A percentile compares a stretch with the other conserved stretches of the same genome.
Conservation (phyloP, 92 coral and sea anemone genomes). For the Porites cylindrica region DNA sequence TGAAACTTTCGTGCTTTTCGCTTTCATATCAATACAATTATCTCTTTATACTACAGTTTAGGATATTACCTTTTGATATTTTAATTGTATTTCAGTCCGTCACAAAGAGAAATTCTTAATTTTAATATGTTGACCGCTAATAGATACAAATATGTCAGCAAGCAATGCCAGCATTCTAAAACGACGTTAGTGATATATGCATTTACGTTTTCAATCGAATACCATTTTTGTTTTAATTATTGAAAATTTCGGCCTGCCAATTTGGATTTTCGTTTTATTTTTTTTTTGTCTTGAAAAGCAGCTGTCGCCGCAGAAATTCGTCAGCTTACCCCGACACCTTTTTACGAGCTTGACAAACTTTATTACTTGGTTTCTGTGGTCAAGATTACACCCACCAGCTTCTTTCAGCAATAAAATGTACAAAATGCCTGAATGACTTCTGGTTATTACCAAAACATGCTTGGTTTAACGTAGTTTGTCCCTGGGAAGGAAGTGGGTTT, state of each 20-base stretch:
- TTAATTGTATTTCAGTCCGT: conserved; percentile 30
- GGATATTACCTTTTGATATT: not conserved
- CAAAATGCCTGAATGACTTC: conserved; percentile 26
- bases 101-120: conserved; percentile 3
- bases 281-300: not conserved
- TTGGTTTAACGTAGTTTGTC: not conserved
- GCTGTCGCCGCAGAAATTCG: conserved; percentile 6
- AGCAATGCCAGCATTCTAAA: not conserved
- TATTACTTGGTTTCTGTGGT: conserved; percentile 40
- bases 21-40: conserved; percentile 13
- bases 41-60: not conserved
- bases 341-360: conserved; percentile 1
- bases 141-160: not conserved
- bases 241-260: not conserved
- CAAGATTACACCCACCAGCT: not conserved
- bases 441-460: not conserved
- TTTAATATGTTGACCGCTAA: conserved; percentile 28
- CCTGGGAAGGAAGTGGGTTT: not conserved
- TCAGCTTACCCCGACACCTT: not conserved
- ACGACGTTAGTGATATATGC: not conserved
- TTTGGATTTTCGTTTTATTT: not conserved
- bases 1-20: conserved; percentile 9
- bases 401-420: not conserved
- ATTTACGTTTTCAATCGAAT: not conserved
- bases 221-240: not conserved